Evolutionary conservation across 1,140 invertebrate genomes (phyloP), one percentile per base, ranked within the genome.

Genomic region (Druon quercuslanigerum): DNA sequence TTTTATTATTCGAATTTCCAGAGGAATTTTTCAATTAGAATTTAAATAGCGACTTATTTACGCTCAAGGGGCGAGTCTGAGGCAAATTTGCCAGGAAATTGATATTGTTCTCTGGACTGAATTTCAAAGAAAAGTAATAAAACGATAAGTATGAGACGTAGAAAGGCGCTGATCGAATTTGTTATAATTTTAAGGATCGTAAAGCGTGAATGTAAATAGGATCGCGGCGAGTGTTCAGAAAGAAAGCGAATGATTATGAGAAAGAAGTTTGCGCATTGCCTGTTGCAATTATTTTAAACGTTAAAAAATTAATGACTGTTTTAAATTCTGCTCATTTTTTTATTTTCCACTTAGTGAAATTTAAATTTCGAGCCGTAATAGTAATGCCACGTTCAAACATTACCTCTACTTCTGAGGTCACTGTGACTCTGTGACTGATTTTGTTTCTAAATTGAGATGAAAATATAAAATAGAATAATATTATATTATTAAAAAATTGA

Each of bases 31-130:
- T 57, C 75, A 76, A 19, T 9, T 20, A 25, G 6, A 33, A 20
- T 33, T 46, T 74, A 74, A 20, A 20, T 60, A 72, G 46, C 71
- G 54, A 14, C 25, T 71, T n/a, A 73, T 19, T 50, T 52, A 1
- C 56, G 75, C 50, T 74, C 54, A 76, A 73, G 13, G 20, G 70
- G 25, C 40, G 57, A 54, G 51, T 46, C 19, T 50, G 7, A 73
- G 72, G 71, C 40, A 40, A 40, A 40, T 0, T 9, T 40, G 40
- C 40, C 40, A 0, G 40, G 40, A 40, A 40, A 40, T 40, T 40
- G 40, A 40, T 40, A 7, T 46, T 46, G 40, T 46, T 46, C 9
- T 46, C 40, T 46, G 40, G 40, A 11, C 7, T 46, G 40, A 46
- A 46, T 46, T 8, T 46, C 40, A 1, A 7, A 46, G 9, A 46